Conservation (phyloP, 92 coral and sea anemone genomes). For the Zoanthus sansibaricus region DNA sequence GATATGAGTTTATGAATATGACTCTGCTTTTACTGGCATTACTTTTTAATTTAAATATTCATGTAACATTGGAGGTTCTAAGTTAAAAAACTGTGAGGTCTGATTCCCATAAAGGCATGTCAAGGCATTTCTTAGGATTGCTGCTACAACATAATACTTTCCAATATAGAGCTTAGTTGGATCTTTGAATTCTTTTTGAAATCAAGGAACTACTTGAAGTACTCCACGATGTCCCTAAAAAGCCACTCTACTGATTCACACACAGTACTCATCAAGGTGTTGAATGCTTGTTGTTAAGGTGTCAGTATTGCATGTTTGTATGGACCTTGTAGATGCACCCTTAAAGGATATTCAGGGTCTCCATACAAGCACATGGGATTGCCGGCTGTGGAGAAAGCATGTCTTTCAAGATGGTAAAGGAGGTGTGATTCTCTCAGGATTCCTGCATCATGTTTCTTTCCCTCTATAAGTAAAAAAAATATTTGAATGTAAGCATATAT, state of each 20-base stretch:
- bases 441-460: slow-evolving; percentile 51
- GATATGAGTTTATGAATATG: background rate
- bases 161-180: slow-evolving; percentile 22
- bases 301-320: background rate
- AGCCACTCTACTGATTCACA: slow-evolving; percentile 30
- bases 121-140: slow-evolving; percentile 8
- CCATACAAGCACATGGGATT: slow-evolving; percentile 16
- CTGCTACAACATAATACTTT: slow-evolving; percentile 27
- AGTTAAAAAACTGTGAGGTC: background rate
- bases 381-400: slow-evolving; percentile 43
- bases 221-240: background rate
- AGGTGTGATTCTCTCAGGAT: slow-evolving; percentile 37
- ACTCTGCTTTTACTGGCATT: background rate
- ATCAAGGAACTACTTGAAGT: background rate
- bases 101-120: too few relatives aligned
- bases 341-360: background rate
- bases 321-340: slow-evolving; percentile 42
- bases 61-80: background rate
- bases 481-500: background rate
- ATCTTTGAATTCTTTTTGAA: slow-evolving; percentile 31
- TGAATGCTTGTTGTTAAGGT: slow-evolving; percentile 10
- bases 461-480: background rate
- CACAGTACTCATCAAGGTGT: slow-evolving; percentile 22
- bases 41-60: background rate
- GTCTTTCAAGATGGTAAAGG: slow-evolving; percentile 33